A percentile compares a stretch with the other conserved stretches of the same genome.
phyloP scores from a whole-genome alignment of 2,888 invertebrate species.

The Zaprionus lineosus region DNA sequence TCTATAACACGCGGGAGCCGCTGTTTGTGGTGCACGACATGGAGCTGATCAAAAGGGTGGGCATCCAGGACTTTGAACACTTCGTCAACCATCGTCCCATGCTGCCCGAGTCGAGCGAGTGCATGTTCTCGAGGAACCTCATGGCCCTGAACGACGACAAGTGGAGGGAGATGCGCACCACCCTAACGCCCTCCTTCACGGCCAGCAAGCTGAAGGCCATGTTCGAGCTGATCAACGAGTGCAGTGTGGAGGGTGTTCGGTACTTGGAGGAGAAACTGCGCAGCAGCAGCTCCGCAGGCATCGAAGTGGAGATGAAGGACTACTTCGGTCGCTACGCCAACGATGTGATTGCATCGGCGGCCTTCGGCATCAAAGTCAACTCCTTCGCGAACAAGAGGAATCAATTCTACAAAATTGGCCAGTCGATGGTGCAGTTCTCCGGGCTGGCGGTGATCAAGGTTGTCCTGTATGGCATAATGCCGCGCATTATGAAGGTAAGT shows the following conservation, averaged over 20 bases:
- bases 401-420: slow-evolving; percentile 84
- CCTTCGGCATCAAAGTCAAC: slow-evolving; percentile 84
- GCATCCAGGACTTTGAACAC: slow-evolving; percentile 85
- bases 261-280: slow-evolving; percentile 44
- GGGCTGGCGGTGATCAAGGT: slow-evolving; percentile 57
- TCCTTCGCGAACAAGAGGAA: slow-evolving; percentile 84
- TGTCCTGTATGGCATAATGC: slow-evolving; percentile 55
- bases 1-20: slow-evolving; percentile 82
- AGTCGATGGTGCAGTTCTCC: slow-evolving; percentile 81
- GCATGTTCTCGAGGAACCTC: slow-evolving; percentile 83
- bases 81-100: slow-evolving; percentile 83
- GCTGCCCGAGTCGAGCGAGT: slow-evolving; percentile 80
- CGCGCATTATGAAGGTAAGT: slow-evolving; percentile 65
- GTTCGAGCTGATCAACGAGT: slow-evolving; percentile 75
- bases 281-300: slow-evolving; percentile 1
- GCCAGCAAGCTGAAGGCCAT: slow-evolving; percentile 84
- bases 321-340: slow-evolving; percentile 75
- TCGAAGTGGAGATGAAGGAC: slow-evolving; percentile 81
- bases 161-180: slow-evolving; percentile 82
- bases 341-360: slow-evolving; percentile 83
- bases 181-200: slow-evolving; percentile 83
- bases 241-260: slow-evolving; percentile 60
- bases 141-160: slow-evolving; percentile 82
- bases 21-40: slow-evolving; percentile 83
- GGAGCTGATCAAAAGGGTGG: slow-evolving; percentile 84